These are phyloP conservation scores for Taenaris catops DNA, from an alignment of 2,888 invertebrate genomes.

Conservation along the genomic window DNA sequence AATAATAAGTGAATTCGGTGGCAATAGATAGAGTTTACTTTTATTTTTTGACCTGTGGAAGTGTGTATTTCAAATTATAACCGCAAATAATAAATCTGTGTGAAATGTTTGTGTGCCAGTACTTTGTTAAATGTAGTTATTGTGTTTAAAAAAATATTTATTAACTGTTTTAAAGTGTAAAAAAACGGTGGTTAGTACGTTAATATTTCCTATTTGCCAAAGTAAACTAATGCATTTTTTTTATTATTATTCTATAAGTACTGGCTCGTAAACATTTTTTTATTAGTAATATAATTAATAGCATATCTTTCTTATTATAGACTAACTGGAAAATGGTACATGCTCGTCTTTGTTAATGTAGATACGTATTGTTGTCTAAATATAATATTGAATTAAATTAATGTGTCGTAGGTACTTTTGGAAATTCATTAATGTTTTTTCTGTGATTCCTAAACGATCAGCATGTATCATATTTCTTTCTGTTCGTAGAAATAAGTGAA, in stretches of 20 bases:
- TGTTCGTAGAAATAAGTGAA: conserved; percentile 53
- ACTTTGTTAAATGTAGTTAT: conserved; percentile 39
- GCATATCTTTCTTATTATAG: conserved; percentile 57
- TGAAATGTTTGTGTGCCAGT: conserved; percentile 46
- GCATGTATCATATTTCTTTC: conserved; percentile 62
- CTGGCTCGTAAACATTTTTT: conserved; percentile 48
- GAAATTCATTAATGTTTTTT: not conserved
- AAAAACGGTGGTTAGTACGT: conserved; percentile 32
- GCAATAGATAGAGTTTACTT: conserved; percentile 48
- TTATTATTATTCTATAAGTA: conserved; percentile 50
- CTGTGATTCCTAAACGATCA: conserved; percentile 30
- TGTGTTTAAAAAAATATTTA: conserved; percentile 46
- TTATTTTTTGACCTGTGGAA: conserved; percentile 40
- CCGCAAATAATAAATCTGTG: conserved; percentile 27
- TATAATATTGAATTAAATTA: not conserved
- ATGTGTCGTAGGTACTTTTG: not conserved
- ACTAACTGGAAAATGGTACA: conserved; percentile 53
- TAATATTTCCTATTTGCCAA: conserved; percentile 56
- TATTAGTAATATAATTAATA: conserved; percentile 41
- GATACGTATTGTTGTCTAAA: conserved; percentile 2
- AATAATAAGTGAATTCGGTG: conserved; percentile 37
- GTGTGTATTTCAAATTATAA: conserved; percentile 46
- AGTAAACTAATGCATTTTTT: conserved; percentile 66
- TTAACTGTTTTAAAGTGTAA: conserved; percentile 36
- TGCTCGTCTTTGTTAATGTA: conserved; percentile 36